Conservation (phyloP, 2,888 invertebrate genomes). For the Caenorhabditis becei region DNA sequence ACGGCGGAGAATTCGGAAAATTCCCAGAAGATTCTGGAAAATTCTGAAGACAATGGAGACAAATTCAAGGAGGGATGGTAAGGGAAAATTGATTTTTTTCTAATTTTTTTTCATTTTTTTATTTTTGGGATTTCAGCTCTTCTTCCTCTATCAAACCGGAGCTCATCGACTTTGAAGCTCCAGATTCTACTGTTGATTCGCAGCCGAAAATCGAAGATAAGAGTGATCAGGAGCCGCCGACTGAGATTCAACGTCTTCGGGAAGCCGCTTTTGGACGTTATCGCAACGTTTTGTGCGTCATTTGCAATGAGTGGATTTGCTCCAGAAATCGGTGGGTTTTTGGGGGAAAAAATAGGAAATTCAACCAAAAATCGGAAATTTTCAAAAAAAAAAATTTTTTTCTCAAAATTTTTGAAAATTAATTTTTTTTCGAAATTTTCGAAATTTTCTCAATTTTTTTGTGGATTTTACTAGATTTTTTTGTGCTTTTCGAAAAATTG, state of each 20-base stretch:
- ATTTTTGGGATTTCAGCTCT: too few species aligned
- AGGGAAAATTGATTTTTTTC: too few species aligned
- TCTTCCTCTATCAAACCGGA: conserved; percentile 1
- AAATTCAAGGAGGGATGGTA: not conserved
- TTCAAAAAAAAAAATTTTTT: too few species aligned
- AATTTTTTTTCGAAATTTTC: too few species aligned
- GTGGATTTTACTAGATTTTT: too few species aligned
- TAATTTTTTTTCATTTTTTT: too few species aligned
- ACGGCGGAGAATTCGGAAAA: not conserved
- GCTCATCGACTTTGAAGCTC: not conserved
- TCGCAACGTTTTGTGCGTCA: conserved; percentile 54
- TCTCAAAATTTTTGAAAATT: too few species aligned
- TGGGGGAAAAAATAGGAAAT: too few species aligned
- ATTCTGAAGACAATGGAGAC: not conserved
- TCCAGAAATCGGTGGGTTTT: conserved; percentile 53
- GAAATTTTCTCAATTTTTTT: too few species aligned
- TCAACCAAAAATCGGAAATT: not conserved
- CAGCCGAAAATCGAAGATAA: not conserved
- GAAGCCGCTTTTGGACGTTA: conserved; percentile 50
- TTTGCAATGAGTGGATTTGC: conserved; percentile 62
- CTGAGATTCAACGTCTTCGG: conserved; percentile 53
- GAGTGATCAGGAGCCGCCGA: conserved; percentile 16
- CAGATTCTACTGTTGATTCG: too few species aligned
- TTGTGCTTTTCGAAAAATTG: not conserved
- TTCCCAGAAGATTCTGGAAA: not conserved